Evolutionary conservation across 2,888 invertebrate species (phyloP).

Genomic region (Leucophenga maculata): DNA sequence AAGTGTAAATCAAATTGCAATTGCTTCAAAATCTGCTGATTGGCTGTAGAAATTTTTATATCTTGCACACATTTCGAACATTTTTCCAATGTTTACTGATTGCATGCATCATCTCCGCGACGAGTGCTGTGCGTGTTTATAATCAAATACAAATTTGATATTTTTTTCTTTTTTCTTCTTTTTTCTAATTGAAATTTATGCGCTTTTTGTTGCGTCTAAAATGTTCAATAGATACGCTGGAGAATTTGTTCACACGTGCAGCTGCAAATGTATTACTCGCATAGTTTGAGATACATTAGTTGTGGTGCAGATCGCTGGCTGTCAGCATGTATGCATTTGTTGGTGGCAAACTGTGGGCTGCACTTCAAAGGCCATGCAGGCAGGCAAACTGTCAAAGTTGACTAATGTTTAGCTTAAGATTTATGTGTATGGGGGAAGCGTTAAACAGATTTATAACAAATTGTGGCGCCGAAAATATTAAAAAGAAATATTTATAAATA

Average conservation of each 20-base stretch:
- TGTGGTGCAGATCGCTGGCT: constrained; percentile 9
- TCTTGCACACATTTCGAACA: no score
- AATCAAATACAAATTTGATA: background rate
- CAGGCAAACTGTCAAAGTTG: constrained; percentile 33
- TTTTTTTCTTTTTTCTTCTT: background rate
- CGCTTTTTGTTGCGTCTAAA: background rate
- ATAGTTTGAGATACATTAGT: background rate
- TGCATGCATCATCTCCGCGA: no score
- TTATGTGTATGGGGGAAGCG: constrained; percentile 31
- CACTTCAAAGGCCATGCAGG: constrained; percentile 32
- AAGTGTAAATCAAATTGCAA: background rate
- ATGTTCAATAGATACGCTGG: background rate
- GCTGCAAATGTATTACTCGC: constrained; percentile 3
- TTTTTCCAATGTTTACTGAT: no score
- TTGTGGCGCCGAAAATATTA: constrained; percentile 58
- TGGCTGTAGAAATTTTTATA: no score
- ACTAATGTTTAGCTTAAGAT: constrained; percentile 55
- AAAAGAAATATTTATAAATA: constrained; percentile 35
- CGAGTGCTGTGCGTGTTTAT: constrained; percentile 9
- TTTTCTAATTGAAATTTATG: background rate
- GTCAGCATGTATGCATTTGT: constrained; percentile 24
- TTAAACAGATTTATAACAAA: constrained; percentile 57
- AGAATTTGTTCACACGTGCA: constrained; percentile 13
- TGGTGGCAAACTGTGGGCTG: constrained; percentile 16
- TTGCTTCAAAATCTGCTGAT: no score